These are phyloP conservation scores for Psittacula echo DNA, from an alignment of 2,797 vertebrate species.

Conservation along the genomic window DNA sequence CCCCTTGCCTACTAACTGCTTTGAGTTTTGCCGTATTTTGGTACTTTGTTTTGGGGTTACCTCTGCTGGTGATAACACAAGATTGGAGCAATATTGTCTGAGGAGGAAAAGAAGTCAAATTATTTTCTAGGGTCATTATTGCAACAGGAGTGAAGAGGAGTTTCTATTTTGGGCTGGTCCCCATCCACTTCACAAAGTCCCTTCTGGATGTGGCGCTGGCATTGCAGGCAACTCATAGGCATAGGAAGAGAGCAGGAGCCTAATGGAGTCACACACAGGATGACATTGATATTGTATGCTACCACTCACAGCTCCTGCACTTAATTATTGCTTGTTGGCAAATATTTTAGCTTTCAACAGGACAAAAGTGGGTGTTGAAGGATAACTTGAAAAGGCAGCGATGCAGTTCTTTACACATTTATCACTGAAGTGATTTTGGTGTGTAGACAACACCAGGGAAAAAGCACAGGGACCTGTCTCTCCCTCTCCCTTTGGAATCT, in stretches of 20 bases:
- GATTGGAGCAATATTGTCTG: background rate
- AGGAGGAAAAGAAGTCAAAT: background rate
- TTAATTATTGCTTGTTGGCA: background rate
- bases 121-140: background rate
- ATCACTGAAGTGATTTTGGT: background rate
- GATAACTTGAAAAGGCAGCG: background rate
- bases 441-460: background rate
- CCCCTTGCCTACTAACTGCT: background rate
- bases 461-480: background rate
- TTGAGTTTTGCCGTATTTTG: background rate
- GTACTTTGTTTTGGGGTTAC: background rate
- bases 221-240: background rate
- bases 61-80: background rate
- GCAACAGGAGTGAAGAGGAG: background rate
- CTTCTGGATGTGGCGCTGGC: background rate
- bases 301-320: background rate
- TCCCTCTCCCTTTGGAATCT: background rate
- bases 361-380: background rate
- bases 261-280: background rate
- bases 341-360: background rate
- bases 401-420: background rate
- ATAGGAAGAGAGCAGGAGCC: background rate
- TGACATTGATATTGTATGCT: background rate
- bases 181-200: background rate
- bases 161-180: background rate